These are phyloP conservation scores for Drosophila eohydei DNA, from an alignment of 2,888 invertebrate genomes.

Conservation along the genomic window DNA sequence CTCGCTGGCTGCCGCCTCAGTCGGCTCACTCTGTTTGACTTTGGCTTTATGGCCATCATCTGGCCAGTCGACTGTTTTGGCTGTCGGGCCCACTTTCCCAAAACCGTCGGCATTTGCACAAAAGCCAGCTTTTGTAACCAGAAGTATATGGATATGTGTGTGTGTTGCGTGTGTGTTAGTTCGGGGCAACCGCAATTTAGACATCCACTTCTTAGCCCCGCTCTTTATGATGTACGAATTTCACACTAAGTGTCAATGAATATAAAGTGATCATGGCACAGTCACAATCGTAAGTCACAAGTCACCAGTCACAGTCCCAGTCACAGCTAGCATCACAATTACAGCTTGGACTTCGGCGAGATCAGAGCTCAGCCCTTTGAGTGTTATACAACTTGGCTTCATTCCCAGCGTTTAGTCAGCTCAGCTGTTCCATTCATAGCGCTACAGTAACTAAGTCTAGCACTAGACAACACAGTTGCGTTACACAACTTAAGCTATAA, in stretches of 20 bases:
- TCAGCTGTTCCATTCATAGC: slow-evolving; percentile 31
- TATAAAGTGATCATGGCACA: slow-evolving; percentile 77
- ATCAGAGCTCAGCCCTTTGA: slow-evolving; percentile 33
- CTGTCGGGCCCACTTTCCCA: slow-evolving; percentile 55
- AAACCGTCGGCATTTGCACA: slow-evolving; percentile 59
- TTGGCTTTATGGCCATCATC: slow-evolving; percentile 58
- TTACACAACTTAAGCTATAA: no score
- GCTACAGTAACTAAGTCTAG: background rate
- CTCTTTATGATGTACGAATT: slow-evolving; percentile 76
- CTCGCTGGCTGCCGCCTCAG: slow-evolving; percentile 40
- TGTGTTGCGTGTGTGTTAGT: slow-evolving; percentile 9
- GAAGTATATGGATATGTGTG: slow-evolving; percentile 28
- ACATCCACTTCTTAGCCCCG: slow-evolving; percentile 27
- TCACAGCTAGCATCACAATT: background rate
- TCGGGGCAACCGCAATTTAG: slow-evolving; percentile 70
- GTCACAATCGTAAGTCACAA: slow-evolving; percentile 6
- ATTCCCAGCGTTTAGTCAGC: slow-evolving; percentile 42
- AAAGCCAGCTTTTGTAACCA: slow-evolving; percentile 69
- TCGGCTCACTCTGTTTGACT: slow-evolving; percentile 52
- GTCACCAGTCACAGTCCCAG: slow-evolving; percentile 1
- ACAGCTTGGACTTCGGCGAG: slow-evolving; percentile 34
- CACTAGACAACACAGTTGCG: slow-evolving; percentile 14
- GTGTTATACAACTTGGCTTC: slow-evolving; percentile 54
- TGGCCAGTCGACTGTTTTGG: slow-evolving; percentile 31
- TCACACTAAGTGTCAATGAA: slow-evolving; percentile 79